Evolutionary conservation across 2,797 vertebrate genomes (phyloP).

Genomic region (Merluccius polli): DNA sequence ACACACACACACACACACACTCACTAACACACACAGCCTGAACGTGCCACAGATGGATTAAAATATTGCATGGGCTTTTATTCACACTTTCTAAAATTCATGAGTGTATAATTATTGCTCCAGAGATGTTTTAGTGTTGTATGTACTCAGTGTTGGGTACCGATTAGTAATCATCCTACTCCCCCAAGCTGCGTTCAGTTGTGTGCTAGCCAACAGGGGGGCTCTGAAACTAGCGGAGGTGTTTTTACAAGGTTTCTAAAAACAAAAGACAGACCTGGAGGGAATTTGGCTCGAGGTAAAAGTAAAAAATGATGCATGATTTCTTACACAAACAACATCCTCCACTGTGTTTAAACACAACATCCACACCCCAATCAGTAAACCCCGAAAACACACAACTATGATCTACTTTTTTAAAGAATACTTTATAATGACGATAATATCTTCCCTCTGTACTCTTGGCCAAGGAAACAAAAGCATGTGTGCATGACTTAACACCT

Average conservation of each 20-base stretch:
- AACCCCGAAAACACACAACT: too few species aligned
- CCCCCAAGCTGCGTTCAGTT: background rate
- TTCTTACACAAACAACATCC: background rate
- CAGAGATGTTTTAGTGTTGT: background rate
- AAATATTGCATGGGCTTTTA: background rate
- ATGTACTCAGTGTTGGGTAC: background rate
- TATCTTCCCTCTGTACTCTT: background rate
- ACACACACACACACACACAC: background rate
- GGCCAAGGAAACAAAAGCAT: too few species aligned
- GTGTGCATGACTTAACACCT: background rate
- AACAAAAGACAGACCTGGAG: background rate
- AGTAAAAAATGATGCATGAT: background rate
- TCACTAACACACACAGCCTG: background rate
- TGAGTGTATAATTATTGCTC: background rate
- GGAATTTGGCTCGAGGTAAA: background rate
- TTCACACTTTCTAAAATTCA: background rate
- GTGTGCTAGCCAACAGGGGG: background rate
- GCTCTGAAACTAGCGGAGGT: background rate
- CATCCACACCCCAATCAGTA: too few species aligned
- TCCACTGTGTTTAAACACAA: too few species aligned
- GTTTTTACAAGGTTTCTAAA: background rate
- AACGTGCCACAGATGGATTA: background rate
- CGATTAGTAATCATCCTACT: background rate
- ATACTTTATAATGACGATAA: background rate
- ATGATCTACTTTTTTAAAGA: too few species aligned